Base-by-base conservation (phyloP, 2,113 vertebrate species). In the Serilophus lunatus region DNA sequence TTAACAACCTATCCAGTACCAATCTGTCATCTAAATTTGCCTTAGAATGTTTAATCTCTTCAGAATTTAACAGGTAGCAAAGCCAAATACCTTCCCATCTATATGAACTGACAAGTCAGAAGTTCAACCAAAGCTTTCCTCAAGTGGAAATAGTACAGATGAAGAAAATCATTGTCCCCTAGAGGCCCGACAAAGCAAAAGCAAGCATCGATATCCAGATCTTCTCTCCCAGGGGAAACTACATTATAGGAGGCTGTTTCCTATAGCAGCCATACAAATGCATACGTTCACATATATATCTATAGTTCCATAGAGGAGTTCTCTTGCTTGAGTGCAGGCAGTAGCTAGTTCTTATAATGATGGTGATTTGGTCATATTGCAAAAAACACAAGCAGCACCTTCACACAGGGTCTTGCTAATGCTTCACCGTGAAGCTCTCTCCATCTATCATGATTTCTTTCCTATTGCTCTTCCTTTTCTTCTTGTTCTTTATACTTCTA, bases 291-390 rank as follows among this genome's bases (percentile, higher is more conserved):
- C 25, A 28, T 2, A 8, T 2, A 15, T 12, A 35, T 22, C 22
- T 63, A n/a, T 29, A 80, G 47, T 15, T 10, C 25, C 33, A 4
- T 2, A 4, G 10, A 82, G 7, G 5, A 74, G 6, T 9, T 51
- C 5, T 59, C 14, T 35, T 51, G 7, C 33, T n/a, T 59, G 72
- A 74, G 20, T 2, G 3, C 13, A 10, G 1, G 6, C 16, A 45
- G 44, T 25, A 74, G 36, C 11, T 29, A 4, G 51, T 53, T 57
- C 42, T 6, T 4, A 7, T 1, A 36, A 10, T 0, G 2, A 13
- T 57, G 18, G 10, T 26, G 74, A 14, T 64, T 59, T 56, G 25
- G 17, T 10, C 40, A 5, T 8, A n/a, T 25, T 40, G 49, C 35
- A 93, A 35, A 86, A 90, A 7, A 42, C 60, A 49, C 35, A 50